phyloP scores from a whole-genome alignment of 2,113 vertebrate genomes.

The Pluvialis apricaria region DNA sequence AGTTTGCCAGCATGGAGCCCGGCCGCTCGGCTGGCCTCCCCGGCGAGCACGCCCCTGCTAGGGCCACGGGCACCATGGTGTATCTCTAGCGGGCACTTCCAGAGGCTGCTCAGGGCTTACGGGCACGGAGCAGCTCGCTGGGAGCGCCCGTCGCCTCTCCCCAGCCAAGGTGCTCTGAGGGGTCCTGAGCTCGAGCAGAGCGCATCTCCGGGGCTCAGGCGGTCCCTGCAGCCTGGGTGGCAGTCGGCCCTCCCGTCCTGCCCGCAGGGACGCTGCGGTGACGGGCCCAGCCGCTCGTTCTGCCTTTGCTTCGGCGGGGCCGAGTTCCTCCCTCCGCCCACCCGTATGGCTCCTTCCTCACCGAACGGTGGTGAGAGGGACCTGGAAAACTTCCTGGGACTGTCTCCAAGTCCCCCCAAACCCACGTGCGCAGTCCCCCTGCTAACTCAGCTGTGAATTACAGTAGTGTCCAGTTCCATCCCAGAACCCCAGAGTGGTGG shows the following conservation, averaged over 20 bases:
- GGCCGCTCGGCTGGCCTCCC: no score
- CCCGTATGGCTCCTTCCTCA: no score
- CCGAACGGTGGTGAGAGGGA: not conserved
- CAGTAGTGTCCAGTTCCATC: accelerated
- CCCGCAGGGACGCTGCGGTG: not conserved
- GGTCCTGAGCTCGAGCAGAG: not conserved
- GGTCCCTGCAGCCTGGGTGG: not conserved
- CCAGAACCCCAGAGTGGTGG: no score
- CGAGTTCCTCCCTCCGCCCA: not conserved
- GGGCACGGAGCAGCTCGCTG: not conserved
- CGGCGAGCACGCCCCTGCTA: not conserved
- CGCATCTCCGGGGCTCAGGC: not conserved
- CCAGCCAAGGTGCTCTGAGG: not conserved
- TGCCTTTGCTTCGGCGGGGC: not conserved
- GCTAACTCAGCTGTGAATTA: not conserved
- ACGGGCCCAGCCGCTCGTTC: not conserved
- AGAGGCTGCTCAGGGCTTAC: not conserved
- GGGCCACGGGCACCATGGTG: not conserved
- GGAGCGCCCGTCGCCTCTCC: not conserved
- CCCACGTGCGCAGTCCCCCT: not conserved
- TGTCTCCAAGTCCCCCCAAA: not conserved
- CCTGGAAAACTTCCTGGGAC: no score
- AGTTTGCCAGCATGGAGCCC: not conserved
- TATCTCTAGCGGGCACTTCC: not conserved
- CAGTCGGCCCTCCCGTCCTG: not conserved